Evolutionary conservation across 2,113 vertebrate genomes (phyloP).

Genomic region (Theropithecus gelada): DNA sequence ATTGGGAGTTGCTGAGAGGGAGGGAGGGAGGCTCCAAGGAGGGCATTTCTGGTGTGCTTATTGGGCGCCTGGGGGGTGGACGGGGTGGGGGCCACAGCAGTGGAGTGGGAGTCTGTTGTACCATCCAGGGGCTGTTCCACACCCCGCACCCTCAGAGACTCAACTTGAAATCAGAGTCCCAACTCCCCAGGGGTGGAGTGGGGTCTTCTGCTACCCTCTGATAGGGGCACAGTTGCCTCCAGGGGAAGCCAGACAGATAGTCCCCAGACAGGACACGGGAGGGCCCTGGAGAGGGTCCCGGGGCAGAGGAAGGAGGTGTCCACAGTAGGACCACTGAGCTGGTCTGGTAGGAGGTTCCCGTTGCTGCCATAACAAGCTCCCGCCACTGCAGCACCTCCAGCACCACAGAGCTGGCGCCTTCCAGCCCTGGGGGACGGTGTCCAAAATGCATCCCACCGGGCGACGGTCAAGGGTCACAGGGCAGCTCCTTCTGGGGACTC

Average conservation of each 20-base stretch:
- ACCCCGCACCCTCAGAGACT: background rate
- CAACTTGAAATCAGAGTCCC: background rate
- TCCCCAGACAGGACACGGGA: rapidly evolving
- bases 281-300: background rate
- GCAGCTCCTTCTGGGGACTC: no score
- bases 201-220: background rate
- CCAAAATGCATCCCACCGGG: no score
- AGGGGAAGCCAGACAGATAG: rapidly evolving
- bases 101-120: background rate
- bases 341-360: background rate
- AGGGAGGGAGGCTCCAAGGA: background rate
- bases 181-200: rapidly evolving
- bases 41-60: background rate
- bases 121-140: rapidly evolving
- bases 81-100: background rate
- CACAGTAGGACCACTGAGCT: background rate
- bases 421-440: no score
- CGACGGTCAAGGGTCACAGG: no score
- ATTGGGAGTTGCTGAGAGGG: background rate
- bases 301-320: no score
- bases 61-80: rapidly evolving
- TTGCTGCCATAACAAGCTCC: rapidly evolving
- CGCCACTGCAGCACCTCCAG: no score
- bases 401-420: no score
- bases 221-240: background rate